Percentiles rank a stretch among this genome's conserved stretches.
Conservation (phyloP, 2,113 vertebrate species). For the Sylvilagus bachmani region DNA sequence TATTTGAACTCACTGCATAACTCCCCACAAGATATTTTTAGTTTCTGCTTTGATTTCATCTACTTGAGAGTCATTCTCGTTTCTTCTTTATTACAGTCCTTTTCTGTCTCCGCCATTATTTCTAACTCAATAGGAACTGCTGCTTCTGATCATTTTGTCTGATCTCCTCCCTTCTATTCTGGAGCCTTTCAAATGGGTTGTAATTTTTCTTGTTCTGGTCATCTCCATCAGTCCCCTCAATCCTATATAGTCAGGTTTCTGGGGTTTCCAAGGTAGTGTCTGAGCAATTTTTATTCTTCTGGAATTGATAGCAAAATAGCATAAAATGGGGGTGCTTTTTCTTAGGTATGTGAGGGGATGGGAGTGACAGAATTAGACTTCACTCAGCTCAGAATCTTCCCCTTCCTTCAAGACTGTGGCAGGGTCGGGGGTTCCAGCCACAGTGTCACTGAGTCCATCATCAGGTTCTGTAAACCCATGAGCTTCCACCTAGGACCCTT, state of each 20-base stretch:
- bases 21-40: constrained; percentile 57
- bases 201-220: constrained; percentile 21
- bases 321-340: neutral
- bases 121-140: neutral
- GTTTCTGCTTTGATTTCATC: constrained; percentile 53
- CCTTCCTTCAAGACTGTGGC: neutral
- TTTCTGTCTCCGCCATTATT: constrained; percentile 6
- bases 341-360: rapidly evolving
- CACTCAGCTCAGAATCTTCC: neutral
- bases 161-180: neutral
- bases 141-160: neutral
- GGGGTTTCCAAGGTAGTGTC: neutral
- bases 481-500: neutral
- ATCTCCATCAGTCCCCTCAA: neutral
- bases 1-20: constrained; percentile 52
- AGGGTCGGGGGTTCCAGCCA: no score
- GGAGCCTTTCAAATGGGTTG: neutral
- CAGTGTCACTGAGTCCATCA: neutral
- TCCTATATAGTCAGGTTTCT: neutral
- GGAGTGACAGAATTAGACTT: neutral
- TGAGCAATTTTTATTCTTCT: neutral
- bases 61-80: constrained; percentile 33
- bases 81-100: constrained; percentile 22
- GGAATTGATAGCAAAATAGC: neutral
- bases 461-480: neutral